These are phyloP conservation scores for Syrphus vitripennis DNA, from an alignment of 2,888 invertebrate species.

Conservation along the genomic window DNA sequence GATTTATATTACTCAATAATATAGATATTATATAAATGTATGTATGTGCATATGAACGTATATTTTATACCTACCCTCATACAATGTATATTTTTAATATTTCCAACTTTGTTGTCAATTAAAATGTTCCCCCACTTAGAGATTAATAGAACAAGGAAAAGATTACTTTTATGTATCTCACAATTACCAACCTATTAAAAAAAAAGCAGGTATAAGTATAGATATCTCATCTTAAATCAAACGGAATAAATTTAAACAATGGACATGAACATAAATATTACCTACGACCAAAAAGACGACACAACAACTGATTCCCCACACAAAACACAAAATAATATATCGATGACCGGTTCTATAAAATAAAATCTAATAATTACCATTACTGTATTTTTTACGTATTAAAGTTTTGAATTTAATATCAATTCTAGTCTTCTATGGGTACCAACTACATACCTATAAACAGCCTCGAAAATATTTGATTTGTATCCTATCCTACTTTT, in stretches of 20 bases:
- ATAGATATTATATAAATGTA: no score
- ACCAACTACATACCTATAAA: constrained; percentile 10
- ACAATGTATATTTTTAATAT: background rate
- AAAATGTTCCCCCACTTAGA: background rate
- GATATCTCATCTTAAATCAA: constrained; percentile 48
- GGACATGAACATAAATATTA: constrained; percentile 34
- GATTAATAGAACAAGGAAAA: constrained; percentile 8
- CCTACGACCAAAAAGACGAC: constrained; percentile 19
- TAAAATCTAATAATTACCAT: constrained; percentile 66
- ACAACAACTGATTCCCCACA: constrained; percentile 26
- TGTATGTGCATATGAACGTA: no score
- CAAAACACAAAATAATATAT: constrained; percentile 37
- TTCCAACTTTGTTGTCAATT: background rate
- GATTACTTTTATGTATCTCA: constrained; percentile 51
- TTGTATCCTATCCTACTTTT: constrained; percentile 9
- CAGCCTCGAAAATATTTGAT: constrained; percentile 32
- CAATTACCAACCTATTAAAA: constrained; percentile 53
- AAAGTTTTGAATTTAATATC: constrained; percentile 52
- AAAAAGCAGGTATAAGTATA: constrained; percentile 47
- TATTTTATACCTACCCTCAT: background rate
- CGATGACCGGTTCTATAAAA: constrained; percentile 71
- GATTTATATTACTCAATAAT: background rate
- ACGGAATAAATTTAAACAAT: constrained; percentile 61
- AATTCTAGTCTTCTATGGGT: constrained; percentile 25
- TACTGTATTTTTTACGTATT: constrained; percentile 54